Conservation (phyloP, 2,797 vertebrate genomes). For the Gastrophryne carolinensis region DNA sequence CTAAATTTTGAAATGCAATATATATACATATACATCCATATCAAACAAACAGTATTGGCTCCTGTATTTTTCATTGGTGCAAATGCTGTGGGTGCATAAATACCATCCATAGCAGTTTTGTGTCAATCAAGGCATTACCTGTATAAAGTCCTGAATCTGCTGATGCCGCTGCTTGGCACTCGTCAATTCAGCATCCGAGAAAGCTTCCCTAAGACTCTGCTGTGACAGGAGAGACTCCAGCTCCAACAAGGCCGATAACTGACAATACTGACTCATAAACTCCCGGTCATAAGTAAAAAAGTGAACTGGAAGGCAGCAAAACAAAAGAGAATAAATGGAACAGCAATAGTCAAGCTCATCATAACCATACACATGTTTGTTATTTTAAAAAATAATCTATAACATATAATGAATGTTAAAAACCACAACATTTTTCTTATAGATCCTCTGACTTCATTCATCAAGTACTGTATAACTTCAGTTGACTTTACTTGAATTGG, state of each 20-base stretch:
- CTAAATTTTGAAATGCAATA: no score
- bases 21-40: no score
- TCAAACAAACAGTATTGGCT: no score
- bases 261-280: conserved; percentile 87
- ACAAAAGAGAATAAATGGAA: neutral
- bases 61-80: no score
- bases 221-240: conserved; percentile 88
- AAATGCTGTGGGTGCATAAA: no score
- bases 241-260: conserved; percentile 83
- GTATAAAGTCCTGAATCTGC: conserved; percentile 84
- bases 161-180: conserved; percentile 85
- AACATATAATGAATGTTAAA: neutral
- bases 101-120: no score
- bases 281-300: conserved; percentile 81
- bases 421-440: neutral
- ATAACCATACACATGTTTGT: neutral
- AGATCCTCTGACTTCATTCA: neutral
- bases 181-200: conserved; percentile 81
- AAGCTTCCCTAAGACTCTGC: conserved; percentile 86
- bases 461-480: neutral
- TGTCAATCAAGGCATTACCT: no score
- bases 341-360: neutral
- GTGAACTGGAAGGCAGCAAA: conserved; percentile 71
- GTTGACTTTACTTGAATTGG: neutral
- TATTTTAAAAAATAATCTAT: neutral